Conservation (phyloP, 2,113 vertebrate species). For the Hyperoodon ampullatus region DNA sequence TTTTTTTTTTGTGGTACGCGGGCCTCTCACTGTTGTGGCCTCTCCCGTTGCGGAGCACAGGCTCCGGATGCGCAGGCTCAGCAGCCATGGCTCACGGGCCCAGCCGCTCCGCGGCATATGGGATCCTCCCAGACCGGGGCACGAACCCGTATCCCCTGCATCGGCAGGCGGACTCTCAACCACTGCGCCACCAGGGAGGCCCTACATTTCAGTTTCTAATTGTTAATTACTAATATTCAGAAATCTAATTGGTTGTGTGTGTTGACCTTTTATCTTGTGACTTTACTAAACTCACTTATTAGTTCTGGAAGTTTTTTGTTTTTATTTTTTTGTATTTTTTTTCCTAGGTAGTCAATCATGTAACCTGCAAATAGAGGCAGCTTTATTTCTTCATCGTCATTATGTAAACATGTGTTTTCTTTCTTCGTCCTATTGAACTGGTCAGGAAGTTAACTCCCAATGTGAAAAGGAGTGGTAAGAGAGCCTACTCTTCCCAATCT, state of each 20-base stretch:
- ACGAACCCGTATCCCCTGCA: no score
- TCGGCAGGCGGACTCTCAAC: no score
- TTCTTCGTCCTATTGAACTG: background rate
- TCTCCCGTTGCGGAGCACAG: no score
- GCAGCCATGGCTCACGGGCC: no score
- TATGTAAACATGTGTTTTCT: background rate
- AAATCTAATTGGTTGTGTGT: background rate
- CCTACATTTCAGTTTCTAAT: background rate
- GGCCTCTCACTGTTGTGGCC: no score
- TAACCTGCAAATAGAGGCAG: background rate
- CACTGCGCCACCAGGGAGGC: no score
- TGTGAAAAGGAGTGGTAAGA: background rate
- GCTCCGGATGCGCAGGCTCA: no score
- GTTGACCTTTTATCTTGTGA: background rate
- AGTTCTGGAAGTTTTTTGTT: background rate
- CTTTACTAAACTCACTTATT: background rate
- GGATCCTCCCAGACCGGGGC: no score
- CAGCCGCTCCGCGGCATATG: no score
- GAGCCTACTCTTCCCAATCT: background rate
- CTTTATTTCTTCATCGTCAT: background rate
- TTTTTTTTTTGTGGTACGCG: no score
- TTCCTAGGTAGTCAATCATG: background rate
- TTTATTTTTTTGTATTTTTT: background rate
- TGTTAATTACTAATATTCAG: background rate
- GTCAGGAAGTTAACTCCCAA: background rate